Percentiles rank a stretch among this genome's conserved stretches.
These are phyloP conservation scores for Phycodurus eques DNA, from an alignment of 2,113 vertebrate species.

Conservation along the genomic window DNA sequence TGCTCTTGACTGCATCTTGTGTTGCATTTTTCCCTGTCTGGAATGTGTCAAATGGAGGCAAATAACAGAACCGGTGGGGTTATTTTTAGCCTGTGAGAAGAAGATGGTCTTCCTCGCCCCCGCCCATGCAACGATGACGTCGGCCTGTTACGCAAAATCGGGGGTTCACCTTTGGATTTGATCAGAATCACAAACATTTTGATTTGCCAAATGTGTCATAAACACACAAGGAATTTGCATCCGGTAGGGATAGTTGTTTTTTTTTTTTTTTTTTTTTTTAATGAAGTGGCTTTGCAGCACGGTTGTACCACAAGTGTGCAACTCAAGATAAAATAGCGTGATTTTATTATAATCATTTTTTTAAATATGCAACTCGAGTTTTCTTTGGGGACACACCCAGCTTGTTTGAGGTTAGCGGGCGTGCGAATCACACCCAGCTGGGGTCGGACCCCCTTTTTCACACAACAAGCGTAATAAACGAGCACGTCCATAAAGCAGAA, in stretches of 20 bases:
- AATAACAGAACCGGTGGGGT: constrained; percentile 45
- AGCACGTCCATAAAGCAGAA: constrained; percentile 7
- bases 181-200: neutral
- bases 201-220: too few relatives aligned
- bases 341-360: too few relatives aligned
- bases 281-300: constrained; percentile 24
- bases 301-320: constrained; percentile 2
- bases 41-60: constrained; percentile 15
- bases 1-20: neutral
- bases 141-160: constrained; percentile 63
- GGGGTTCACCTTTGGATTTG: constrained; percentile 63
- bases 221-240: too few relatives aligned
- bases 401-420: constrained; percentile 4
- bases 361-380: neutral
- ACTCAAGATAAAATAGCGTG: neutral
- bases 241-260: neutral
- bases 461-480: neutral
- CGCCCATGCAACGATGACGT: constrained; percentile 58
- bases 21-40: neutral
- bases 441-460: constrained; percentile 14
- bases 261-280: too few relatives aligned
- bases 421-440: constrained; percentile 11
- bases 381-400: constrained; percentile 29
- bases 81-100: constrained; percentile 60
- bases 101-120: constrained; percentile 54